Evolutionary conservation across 2,113 vertebrate species (phyloP), one percentile per base, ranked within the genome.

Genomic region (Physeter macrocephalus): DNA sequence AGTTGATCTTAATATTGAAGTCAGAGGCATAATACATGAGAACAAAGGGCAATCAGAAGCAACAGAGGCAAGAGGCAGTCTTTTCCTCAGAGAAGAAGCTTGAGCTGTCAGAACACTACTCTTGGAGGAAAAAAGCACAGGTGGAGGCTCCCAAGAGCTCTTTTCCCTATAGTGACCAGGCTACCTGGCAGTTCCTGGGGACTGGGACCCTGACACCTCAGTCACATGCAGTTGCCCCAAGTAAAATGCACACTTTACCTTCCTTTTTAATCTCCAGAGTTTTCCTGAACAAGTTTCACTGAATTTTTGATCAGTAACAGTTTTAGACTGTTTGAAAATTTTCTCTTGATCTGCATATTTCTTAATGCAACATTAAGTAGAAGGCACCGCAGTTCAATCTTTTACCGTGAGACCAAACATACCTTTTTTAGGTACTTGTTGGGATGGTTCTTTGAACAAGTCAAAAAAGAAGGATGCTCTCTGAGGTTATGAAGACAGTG

Each of bases 241-340:
- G 27, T 5, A 52, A 69, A 88, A 74, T 14, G 11, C 25, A 67
- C 4, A 1, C 8, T 57, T 18, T 46, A n/a, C 3, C 18, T 59
- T 81, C 13, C 27, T 64, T 84, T 11, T 43, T 82, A 66, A 71
- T 59, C 20, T 89, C 17, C 14, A 49, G 13, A 29, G 13, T 74
- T 92, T 94, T 43, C 49, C 9, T 81, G 43, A 81, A 46, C 71
- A 88, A 75, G 31, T 91, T 80, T 88, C 57, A 92, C 25, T 29
- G 29, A 34, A 89, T 86, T 91, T 31, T 87, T 88, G 25, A 72
- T 88, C n/a, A 25, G 29, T 34, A 78, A 43, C 3, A 93, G 27
- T 59, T 46, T n/a, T 43, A 61, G 41, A 18, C 2, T 89, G 7
- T 85, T 85, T 72, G 18, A 89, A 71, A 85, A 39, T 9, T 6